Conservation (phyloP, 2,113 vertebrate genomes). For the Hystrix brachyura region DNA sequence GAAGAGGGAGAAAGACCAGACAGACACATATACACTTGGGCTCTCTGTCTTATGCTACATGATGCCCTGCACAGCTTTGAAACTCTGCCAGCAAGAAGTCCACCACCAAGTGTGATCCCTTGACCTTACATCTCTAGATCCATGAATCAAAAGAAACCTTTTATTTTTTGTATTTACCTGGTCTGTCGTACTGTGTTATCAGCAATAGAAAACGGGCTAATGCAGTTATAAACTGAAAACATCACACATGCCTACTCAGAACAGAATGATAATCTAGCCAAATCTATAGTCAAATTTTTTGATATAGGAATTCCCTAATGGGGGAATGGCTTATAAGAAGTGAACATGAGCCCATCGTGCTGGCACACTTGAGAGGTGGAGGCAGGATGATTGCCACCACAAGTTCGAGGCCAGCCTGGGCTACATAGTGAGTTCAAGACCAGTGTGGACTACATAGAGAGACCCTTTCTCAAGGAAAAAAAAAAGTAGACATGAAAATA, state of each 20-base stretch:
- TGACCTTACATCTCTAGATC: background rate
- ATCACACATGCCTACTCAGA: background rate
- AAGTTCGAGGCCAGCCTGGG: too few relatives aligned
- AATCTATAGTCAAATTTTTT: background rate
- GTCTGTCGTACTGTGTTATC: background rate
- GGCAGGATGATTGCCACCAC: too few relatives aligned
- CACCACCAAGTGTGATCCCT: background rate
- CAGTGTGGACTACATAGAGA: too few relatives aligned
- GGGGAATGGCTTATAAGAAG: background rate
- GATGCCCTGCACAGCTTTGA: too few relatives aligned
- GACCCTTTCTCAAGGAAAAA: too few relatives aligned
- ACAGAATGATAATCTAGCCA: background rate
- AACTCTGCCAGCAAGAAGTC: background rate
- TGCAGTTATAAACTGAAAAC: background rate
- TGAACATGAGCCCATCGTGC: background rate
- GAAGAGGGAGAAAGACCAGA: background rate
- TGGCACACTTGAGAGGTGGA: too few relatives aligned
- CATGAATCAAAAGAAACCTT: background rate
- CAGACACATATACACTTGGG: background rate
- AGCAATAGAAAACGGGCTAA: background rate
- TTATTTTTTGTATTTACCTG: background rate
- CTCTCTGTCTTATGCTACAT: background rate
- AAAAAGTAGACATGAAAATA: background rate
- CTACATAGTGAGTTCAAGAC: too few relatives aligned
- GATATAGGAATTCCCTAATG: background rate